Evolutionary conservation across 2,113 vertebrate species (phyloP).

Genomic region (Pseudorasbora parva): DNA sequence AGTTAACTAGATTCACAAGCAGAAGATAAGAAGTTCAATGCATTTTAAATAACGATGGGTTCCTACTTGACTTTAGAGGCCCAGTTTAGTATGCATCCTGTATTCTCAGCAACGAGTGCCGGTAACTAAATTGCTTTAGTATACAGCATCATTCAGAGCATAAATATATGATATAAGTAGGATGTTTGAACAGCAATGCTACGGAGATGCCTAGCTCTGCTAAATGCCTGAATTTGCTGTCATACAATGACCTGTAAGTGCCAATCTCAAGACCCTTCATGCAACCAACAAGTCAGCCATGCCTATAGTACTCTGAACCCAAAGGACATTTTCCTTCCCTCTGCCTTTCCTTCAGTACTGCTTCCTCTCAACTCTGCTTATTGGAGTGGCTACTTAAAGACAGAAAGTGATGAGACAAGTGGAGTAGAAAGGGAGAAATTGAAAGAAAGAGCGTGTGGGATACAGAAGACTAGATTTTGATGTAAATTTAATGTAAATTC

Average conservation of each 20-base stretch:
- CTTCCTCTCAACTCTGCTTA: neutral
- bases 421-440: too few species aligned
- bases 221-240: slow-evolving; percentile 22
- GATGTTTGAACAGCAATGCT: neutral
- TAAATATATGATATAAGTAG: neutral
- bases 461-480: too few species aligned
- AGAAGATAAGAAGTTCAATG: slow-evolving; percentile 6
- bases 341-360: neutral
- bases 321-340: slow-evolving; percentile 16
- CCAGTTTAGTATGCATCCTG: neutral
- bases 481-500: too few species aligned
- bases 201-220: neutral
- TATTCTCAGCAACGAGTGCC: neutral
- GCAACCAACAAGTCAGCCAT: neutral
- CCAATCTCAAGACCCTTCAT: slow-evolving; percentile 33
- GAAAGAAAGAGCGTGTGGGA: neutral
- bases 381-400: neutral
- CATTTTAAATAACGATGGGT: neutral
- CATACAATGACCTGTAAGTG: slow-evolving; percentile 26
- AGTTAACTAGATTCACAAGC: neutral
- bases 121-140: neutral
- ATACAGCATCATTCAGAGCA: neutral
- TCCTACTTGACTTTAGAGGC: neutral
- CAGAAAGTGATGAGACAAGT: neutral
- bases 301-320: slow-evolving; percentile 6